Base-by-base conservation (phyloP, 1,140 invertebrate genomes). In the Drosophila kikkawai region DNA sequence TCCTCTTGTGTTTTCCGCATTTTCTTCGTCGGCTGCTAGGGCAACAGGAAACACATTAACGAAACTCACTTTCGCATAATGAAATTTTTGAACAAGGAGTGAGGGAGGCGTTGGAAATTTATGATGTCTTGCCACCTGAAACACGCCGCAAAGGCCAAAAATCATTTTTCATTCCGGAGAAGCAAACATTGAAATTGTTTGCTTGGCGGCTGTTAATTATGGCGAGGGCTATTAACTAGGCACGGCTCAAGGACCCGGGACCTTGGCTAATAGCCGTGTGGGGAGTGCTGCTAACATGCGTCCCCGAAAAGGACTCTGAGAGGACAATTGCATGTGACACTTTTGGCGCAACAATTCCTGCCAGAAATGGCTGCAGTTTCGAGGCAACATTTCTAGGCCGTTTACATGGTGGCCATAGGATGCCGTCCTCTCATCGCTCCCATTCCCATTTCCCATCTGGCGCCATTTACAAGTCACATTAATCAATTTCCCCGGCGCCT, bases 381-480 rank as follows among this genome's bases (percentile, higher is more conserved):
- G 19, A 64, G 60, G 36, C 56, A 55, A 47, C 50, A 53, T 71
- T 78, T 70, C 34, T 69, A 67, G 70, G 61, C 56, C 69, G 63
- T n/a, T 41, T 41, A 32, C 22, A n/a, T 39, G 37, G 55, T 47
- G 37, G 22, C 15, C 22, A n/a, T 58, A 6, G 41, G 36, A 8
- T 29, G 7, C 34, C 26, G 13, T 29, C 22, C 11, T 17, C 4
- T 17, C 34, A 13, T 12, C 39, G 5, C 12, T 45, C 39, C 1
- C 36, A 50, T 32, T 32, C 13, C 13, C 41, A 55, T 17, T 37
- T 37, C 42, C 44, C 67, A 75, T 69, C 71, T 83, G 84, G 83
- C 84, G 83, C 85, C 84, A 80, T 88, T 88, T 87, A 78, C 77
- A 84, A 80, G 84, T 68, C 84, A 68, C 84, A 87, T 87, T 87